Conservation (phyloP, 2,113 vertebrate species). For the Ornithorhynchus anatinus region DNA sequence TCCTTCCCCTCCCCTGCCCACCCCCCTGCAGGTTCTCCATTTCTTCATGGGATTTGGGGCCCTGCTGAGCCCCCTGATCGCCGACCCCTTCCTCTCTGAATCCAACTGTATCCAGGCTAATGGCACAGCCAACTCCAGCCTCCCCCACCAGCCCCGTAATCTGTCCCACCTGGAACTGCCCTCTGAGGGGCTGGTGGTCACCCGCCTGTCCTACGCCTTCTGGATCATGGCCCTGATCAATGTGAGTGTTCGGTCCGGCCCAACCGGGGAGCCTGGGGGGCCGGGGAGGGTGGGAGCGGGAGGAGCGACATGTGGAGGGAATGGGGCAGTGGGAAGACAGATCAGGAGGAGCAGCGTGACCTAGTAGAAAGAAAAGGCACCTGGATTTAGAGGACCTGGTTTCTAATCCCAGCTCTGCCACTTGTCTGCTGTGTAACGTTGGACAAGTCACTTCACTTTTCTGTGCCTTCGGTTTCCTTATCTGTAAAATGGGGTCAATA, state of each 20-base stretch:
- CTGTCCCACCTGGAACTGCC: constrained; percentile 72
- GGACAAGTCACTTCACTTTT: too few relatives aligned
- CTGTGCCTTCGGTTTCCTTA: too few relatives aligned
- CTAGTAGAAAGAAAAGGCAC: too few relatives aligned
- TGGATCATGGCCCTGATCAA: constrained; percentile 98
- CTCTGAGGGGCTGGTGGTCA: constrained; percentile 72
- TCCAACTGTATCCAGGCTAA: constrained; percentile 83
- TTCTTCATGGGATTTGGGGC: constrained; percentile 95
- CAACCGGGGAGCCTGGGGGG: background rate
- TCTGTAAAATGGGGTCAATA: too few relatives aligned
- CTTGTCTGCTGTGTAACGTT: too few relatives aligned
- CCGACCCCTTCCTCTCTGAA: constrained; percentile 93
- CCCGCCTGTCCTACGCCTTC: constrained; percentile 89
- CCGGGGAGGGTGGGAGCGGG: background rate
- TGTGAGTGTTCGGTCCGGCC: constrained; percentile 70
- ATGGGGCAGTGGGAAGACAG: background rate
- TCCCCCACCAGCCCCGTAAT: constrained; percentile 68
- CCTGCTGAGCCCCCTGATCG: constrained; percentile 90
- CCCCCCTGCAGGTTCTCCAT: constrained; percentile 80
- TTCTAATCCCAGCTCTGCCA: too few relatives aligned
- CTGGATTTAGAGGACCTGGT: too few relatives aligned
- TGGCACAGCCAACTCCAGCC: constrained; percentile 71
- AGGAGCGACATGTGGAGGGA: background rate
- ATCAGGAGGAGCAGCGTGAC: background rate
- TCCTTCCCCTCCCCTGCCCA: background rate